Percentiles rank a stretch among this genome's conserved stretches.
These are phyloP conservation scores for Tetrax tetrax DNA, from an alignment of 2,113 vertebrate genomes.

Conservation along the genomic window DNA sequence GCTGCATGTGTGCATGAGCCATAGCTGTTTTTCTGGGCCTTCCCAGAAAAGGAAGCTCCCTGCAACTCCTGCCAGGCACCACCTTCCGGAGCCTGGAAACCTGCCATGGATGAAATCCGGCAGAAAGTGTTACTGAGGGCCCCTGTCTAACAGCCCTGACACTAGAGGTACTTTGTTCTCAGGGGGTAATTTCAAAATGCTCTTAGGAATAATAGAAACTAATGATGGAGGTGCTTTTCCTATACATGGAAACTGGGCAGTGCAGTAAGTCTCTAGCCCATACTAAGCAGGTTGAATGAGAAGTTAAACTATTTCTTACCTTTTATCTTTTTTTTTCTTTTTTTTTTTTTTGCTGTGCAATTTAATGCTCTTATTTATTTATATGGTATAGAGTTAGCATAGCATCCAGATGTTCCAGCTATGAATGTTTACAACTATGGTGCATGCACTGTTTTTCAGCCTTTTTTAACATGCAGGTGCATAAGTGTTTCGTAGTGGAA, in stretches of 20 bases:
- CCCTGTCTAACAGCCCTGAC: neutral
- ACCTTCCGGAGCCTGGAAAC: neutral
- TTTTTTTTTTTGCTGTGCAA: neutral
- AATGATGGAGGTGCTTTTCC: neutral
- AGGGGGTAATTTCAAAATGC: neutral
- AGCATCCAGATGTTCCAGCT: neutral
- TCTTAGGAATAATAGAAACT: neutral
- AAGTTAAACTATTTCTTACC: neutral
- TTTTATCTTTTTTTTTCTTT: neutral
- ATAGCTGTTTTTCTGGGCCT: neutral
- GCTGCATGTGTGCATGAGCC: neutral
- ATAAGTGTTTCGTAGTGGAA: neutral
- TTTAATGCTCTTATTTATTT: neutral
- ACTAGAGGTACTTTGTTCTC: neutral
- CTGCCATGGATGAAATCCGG: neutral
- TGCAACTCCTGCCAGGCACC: neutral
- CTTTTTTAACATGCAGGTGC: neutral
- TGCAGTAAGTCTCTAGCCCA: neutral
- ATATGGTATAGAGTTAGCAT: neutral
- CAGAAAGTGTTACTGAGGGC: neutral
- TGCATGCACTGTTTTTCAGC: neutral
- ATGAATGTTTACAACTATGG: neutral
- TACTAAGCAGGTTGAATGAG: neutral
- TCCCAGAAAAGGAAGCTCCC: neutral
- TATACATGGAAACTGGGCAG: accelerated